Percentiles rank a stretch among this genome's conserved stretches.
These are phyloP conservation scores for Harpalus rufipes DNA, from an alignment of 2,888 invertebrate species.

Conservation along the genomic window DNA sequence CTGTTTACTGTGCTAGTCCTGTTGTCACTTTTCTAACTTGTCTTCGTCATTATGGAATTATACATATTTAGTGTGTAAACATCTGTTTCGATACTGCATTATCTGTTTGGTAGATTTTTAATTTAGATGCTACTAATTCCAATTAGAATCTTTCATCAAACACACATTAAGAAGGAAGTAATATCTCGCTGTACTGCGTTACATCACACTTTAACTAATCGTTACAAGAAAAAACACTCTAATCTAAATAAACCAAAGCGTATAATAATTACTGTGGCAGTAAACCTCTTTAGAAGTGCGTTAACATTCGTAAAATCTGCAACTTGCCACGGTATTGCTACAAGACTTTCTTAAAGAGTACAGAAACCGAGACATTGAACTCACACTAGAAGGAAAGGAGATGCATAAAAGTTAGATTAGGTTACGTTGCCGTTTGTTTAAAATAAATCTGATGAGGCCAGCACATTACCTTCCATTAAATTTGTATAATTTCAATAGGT, in stretches of 20 bases:
- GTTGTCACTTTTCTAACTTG: too few species aligned
- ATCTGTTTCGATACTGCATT: too few species aligned
- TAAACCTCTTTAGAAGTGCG: conserved; percentile 57
- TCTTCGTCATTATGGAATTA: too few species aligned
- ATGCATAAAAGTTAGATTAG: too few species aligned
- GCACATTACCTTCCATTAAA: too few species aligned
- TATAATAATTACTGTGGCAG: conserved; percentile 50
- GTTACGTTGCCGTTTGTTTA: too few species aligned
- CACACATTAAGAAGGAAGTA: conserved; percentile 50
- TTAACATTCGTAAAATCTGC: conserved; percentile 54
- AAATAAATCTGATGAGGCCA: too few species aligned
- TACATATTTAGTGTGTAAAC: too few species aligned
- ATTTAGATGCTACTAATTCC: conserved; percentile 4
- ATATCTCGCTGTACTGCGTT: conserved; percentile 24
- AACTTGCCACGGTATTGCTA: conserved; percentile 35
- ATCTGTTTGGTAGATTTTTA: not conserved
- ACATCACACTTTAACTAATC: conserved; percentile 48
- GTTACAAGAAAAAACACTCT: conserved; percentile 58
- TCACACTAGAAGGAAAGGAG: not conserved
- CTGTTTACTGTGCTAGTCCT: too few species aligned
- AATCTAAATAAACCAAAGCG: conserved; percentile 57
- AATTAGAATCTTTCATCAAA: conserved; percentile 41
- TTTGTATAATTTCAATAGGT: too few species aligned
- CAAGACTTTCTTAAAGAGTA: not conserved
- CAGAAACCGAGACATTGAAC: not conserved